A percentile compares a stretch with the other conserved stretches of the same genome.
phyloP scores from a whole-genome alignment of 2,113 vertebrate species.

The Prochilodus magdalenae region DNA sequence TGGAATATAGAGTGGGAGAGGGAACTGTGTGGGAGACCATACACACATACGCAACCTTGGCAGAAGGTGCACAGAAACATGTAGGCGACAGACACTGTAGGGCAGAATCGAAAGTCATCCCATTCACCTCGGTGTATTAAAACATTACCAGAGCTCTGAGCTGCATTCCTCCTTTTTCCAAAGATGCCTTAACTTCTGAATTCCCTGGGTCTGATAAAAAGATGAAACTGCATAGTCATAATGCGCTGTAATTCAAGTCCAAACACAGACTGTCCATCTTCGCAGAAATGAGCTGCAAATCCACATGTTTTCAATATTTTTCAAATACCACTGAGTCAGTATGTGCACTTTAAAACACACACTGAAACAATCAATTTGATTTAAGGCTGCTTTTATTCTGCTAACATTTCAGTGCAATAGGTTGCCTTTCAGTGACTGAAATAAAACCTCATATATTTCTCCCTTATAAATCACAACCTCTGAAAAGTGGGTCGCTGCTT shows the following conservation, averaged over 20 bases:
- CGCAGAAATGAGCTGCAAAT: neutral
- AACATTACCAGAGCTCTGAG: neutral
- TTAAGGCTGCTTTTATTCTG: neutral
- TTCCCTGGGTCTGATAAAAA: conserved; percentile 6
- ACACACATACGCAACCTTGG: conserved; percentile 15
- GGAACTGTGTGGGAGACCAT: neutral
- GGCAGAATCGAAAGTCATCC: conserved; percentile 2
- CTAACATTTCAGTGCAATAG: neutral
- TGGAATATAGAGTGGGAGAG: neutral
- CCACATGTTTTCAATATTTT: neutral
- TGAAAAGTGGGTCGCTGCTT: conserved; percentile 24
- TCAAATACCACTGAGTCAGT: neutral
- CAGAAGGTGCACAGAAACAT: neutral
- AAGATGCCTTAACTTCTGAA: neutral
- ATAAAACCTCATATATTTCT: conserved; percentile 3
- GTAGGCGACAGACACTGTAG: neutral
- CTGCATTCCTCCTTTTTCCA: conserved; percentile 11
- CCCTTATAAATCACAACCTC: conserved; percentile 2
- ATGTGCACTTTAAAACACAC: neutral
- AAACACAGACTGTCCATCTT: conserved; percentile 4
- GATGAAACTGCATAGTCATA: neutral
- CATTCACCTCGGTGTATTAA: neutral
- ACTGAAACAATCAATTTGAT: conserved; percentile 4
- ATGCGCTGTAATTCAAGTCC: conserved; percentile 6
- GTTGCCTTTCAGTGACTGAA: neutral